phyloP scores from a whole-genome alignment of 37 sponge, comb jelly and placozoan species.

The Amphimedon queenslandica region DNA sequence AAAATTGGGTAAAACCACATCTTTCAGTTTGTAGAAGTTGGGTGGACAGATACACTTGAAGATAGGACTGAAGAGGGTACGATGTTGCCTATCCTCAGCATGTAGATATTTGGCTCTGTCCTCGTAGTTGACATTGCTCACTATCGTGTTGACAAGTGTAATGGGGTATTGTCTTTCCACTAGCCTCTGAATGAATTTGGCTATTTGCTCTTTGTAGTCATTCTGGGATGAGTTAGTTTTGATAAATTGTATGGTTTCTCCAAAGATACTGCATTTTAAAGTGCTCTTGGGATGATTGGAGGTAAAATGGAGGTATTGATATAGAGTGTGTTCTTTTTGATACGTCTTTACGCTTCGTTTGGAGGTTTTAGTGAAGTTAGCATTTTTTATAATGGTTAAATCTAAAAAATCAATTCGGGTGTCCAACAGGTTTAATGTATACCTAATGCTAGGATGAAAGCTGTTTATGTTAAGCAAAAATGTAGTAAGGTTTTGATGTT shows the following conservation, averaged over 20 bases:
- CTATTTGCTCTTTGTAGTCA: background rate
- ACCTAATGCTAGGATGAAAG: conserved; percentile 9
- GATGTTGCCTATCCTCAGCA: too few species aligned
- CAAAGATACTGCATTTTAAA: conserved; percentile 5
- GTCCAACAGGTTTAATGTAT: background rate
- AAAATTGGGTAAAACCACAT: too few species aligned
- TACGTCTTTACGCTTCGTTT: conserved; percentile 8
- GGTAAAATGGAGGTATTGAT: conserved; percentile 29
- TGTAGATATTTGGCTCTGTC: background rate
- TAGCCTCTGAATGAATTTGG: conserved; percentile 8
- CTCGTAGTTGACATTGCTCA: background rate
- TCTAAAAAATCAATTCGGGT: background rate
- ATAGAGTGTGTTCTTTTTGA: conserved; percentile 25
- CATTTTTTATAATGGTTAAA: background rate
- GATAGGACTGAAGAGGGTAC: background rate
- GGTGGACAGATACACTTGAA: conserved; percentile 35
- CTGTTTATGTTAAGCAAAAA: conserved; percentile 6
- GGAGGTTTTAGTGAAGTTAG: background rate
- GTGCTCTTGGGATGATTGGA: conserved; percentile 9
- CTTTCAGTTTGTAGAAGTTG: conserved; percentile 3
- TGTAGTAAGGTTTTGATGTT: background rate
- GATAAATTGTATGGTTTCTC: conserved; percentile 21
- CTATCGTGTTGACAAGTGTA: background rate
- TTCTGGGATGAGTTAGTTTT: conserved; percentile 2
- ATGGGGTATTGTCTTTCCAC: conserved; percentile 14